Base-by-base conservation (phyloP, 2,113 vertebrate species). In the Petaurus breviceps region DNA sequence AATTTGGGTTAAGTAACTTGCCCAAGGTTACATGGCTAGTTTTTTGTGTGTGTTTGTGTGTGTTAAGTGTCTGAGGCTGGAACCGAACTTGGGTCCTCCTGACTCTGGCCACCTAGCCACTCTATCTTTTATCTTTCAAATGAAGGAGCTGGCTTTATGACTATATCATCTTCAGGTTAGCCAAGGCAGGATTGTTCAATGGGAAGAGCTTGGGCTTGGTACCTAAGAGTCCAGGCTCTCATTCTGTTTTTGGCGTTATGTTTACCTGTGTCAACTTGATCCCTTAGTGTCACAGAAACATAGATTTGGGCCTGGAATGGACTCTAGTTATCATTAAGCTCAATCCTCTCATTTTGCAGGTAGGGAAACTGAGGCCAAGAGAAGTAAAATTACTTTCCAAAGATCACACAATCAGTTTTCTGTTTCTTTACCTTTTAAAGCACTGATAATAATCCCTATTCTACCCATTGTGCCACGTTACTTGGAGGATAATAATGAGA, bases 81-180 rank as follows among this genome's bases (percentile, higher is more conserved):
- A n/a, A n/a, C n/a, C n/a, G n/a, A n/a, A n/a, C n/a, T n/a, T n/a
- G n/a, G n/a, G n/a, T n/a, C n/a, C n/a, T n/a, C n/a, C n/a, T n/a
- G n/a, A n/a, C n/a, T n/a, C n/a, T n/a, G n/a, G n/a, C n/a, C n/a
- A n/a, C n/a, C n/a, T n/a, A n/a, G n/a, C n/a, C n/a, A n/a, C n/a
- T n/a, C n/a, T n/a, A 31, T 92, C 46, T 77, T 49, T 94, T 91
- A 51, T 95, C 91, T 92, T 52, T 3, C 49, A 93, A 94, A 84
- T 84, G 19, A 43, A 84, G n/a, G 68, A 19, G 16, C n/a, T 77
- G 2, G 7, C 5, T 84, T 84, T 84, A n/a, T 77, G 14, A 77
- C 4, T 77, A 22, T 84, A 84, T 84, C 2, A 84, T 7, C 47
- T 23, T 93, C 50, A 10, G 43, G 37, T 55, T 54, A 57, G 37